Base-by-base conservation (phyloP, 92 coral and sea anemone genomes). In the Siderastrea siderea region DNA sequence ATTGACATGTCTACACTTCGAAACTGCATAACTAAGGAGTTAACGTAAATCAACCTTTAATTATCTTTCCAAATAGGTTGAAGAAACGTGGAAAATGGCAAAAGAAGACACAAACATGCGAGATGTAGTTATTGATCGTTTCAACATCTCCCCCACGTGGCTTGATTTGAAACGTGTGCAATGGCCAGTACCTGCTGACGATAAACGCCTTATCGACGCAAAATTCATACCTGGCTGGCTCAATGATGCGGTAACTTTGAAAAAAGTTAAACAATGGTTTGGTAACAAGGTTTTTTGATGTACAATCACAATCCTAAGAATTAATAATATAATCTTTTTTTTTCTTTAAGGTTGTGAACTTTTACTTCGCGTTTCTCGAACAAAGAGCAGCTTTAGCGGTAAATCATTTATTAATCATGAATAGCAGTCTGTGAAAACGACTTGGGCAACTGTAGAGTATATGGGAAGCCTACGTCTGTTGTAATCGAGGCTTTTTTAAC, bases 191-290 rank as follows among this genome's bases (percentile, higher is more conserved):
- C 2, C 49, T 3, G 61, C 61, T 50, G 44, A 14, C 3, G 61
- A 73, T 10, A 50, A 50, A 50, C 2, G 61, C 14, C 10, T 1
- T 1, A 73, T 73, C 0, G 46, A 1, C 7, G 61, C 9, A 14
- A 8, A 73, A 61, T 73, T 73, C 61, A 51, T 19, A 73, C 78
- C 78, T 51, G 78, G 78, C n/a, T 73, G 78, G 78, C 78, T 73
- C 78, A 73, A 73, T 19, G 60, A 73, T 61, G 61, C 49, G 78
- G 78, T 73, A 73, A 73, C 2, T 1, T 1, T 53, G 61, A 15
- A 50, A 16, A 2, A 4, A 26, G 72, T 3, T 12, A 1, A 5
- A 26, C 4, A 7, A 3, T 6, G 15, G 63, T 6, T 3, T 1
- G 9, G n/a, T n/a, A n/a, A n/a, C n/a, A n/a, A n/a, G n/a, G n/a